These are phyloP conservation scores for Muraenolepis orangiensis DNA, from an alignment of 2,797 vertebrate genomes.

Conservation along the genomic window DNA sequence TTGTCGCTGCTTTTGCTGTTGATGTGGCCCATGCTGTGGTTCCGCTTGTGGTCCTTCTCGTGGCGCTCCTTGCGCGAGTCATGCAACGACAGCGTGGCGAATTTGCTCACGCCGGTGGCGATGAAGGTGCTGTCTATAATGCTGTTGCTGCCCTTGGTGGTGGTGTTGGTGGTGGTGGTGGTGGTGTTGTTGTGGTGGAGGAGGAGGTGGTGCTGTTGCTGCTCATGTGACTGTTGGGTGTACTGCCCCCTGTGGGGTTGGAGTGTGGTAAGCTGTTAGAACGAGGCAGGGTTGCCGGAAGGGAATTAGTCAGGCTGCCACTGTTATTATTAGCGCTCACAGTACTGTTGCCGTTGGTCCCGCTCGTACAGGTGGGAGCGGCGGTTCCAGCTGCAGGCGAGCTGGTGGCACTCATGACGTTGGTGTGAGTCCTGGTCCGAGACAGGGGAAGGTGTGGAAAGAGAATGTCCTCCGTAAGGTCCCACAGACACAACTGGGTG, in stretches of 20 bases:
- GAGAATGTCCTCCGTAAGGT: slow-evolving; percentile 97
- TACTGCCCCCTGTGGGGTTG: slow-evolving; percentile 76
- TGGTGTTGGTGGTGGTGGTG: slow-evolving; percentile 66
- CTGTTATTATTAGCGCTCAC: slow-evolving; percentile 61
- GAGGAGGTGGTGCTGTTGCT: slow-evolving; percentile 85
- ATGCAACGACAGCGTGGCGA: slow-evolving; percentile 92
- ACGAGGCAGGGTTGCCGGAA: slow-evolving; percentile 85
- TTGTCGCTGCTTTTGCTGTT: slow-evolving; percentile 99
- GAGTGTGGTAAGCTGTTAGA: slow-evolving; percentile 97
- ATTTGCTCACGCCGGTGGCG: slow-evolving; percentile 93
- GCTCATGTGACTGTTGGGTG: slow-evolving; percentile 87
- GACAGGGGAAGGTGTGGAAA: slow-evolving; percentile 96
- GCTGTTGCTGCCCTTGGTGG: slow-evolving; percentile 74
- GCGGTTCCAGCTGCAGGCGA: slow-evolving; percentile 60
- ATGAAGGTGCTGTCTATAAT: slow-evolving; percentile 84
- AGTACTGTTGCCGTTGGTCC: slow-evolving; percentile 74
- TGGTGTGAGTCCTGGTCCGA: slow-evolving; percentile 95
- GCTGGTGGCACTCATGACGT: slow-evolving; percentile 94
- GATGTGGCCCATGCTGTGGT: slow-evolving; percentile 98
- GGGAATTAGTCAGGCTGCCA: slow-evolving; percentile 78
- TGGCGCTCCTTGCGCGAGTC: slow-evolving; percentile 93
- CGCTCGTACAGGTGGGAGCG: slow-evolving; percentile 28
- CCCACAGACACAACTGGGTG: slow-evolving; percentile 96
- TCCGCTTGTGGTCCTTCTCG: slow-evolving; percentile 97
- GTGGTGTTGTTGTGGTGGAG: slow-evolving; percentile 64